Base-by-base conservation (phyloP, 2,888 invertebrate species). In the Tanypteryx hageni region DNA sequence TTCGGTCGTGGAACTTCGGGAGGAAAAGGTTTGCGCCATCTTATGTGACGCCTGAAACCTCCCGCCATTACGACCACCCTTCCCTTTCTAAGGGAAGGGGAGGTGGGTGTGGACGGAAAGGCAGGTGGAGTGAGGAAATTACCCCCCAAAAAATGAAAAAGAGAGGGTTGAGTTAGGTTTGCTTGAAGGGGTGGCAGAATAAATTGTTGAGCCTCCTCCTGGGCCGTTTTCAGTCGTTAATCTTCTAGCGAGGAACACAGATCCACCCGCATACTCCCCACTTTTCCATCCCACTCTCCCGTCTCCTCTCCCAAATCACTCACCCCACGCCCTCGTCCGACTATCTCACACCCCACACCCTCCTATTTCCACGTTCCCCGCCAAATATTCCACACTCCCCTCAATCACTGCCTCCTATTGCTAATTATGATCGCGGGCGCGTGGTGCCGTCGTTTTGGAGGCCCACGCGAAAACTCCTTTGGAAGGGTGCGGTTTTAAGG, bases 351-450 rank as follows among this genome's bases (percentile, higher is more conserved):
- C 44, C 44, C 44, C 44, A 1, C 44, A 1, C 44, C 44, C 44
- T 44, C 44, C 1, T n/a, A n/a, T n/a, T n/a, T n/a, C n/a, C n/a
- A n/a, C n/a, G n/a, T n/a, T n/a, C 44, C 44, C 44, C 44, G 44
- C n/a, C n/a, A n/a, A n/a, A 44, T 44, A 44, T 44, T 44, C n/a
- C 44, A 44, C 44, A 44, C 44, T 44, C 44, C 44, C 44, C 44
- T 44, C 44, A 44, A 44, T 44, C 44, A 44, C 44, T 44, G 44
- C 44, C 44, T 83, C 83, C 83, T n/a, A 61, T 86, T 59, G 86
- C 86, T 86, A 86, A 86, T 86, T 86, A 86, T 86, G 86, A 86
- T 86, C 86, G 86, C 61, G 86, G 86, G n/a, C 86, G 61, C 59
- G 56, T 84, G 84, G 59, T 86, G 59, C 86, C 86, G 61, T 61